Evolutionary conservation across 2,113 vertebrate species (phyloP), one percentile per base, ranked within the genome.

Genomic region (Anas platyrhynchos): DNA sequence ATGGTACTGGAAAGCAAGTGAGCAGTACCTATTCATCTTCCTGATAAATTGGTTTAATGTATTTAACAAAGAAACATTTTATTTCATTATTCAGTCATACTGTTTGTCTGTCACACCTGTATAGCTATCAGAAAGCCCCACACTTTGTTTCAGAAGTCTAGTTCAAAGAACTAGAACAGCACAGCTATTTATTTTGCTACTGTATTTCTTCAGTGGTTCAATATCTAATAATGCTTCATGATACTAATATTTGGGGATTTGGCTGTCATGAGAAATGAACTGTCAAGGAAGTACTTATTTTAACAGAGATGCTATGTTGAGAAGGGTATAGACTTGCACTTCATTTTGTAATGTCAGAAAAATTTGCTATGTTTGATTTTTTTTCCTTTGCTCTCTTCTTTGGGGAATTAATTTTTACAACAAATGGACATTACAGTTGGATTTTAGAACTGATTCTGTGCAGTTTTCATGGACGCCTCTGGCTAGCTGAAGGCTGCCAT

Each of bases 361-460:
- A 96, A 97, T 97, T 96, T 97, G 97, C 96, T 96, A 83, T 77
- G 68, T 97, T 98, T 97, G 97, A 97, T 98, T 86, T 77, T 95
- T 12, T 93, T 44, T 34, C 89, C 94, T 98, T 97, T 98, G 95
- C 97, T 97, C 93, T 81, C 91, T 97, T 88, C 97, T 85, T 95
- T 50, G 75, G 98, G 97, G 98, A 98, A 97, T 98, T 98, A 94
- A 95, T 92, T 94, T 96, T 96, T 97, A 78, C 96, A 97, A 96
- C 96, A 97, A 97, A 97, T 97, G 97, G 97, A 97, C 97, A 96
- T 96, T 95, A 62, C 89, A 79, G 73, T 77, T 98, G 97, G 96
- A 98, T 97, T 94, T 92, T 32, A 96, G 93, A 96, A 94, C 56
- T 27, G 89, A 94, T 93, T 88, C 88, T 88, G 69, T 95, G 89